Evolutionary conservation across 2,797 vertebrate species (phyloP).

Genomic region (Ambastaia sidthimunki): DNA sequence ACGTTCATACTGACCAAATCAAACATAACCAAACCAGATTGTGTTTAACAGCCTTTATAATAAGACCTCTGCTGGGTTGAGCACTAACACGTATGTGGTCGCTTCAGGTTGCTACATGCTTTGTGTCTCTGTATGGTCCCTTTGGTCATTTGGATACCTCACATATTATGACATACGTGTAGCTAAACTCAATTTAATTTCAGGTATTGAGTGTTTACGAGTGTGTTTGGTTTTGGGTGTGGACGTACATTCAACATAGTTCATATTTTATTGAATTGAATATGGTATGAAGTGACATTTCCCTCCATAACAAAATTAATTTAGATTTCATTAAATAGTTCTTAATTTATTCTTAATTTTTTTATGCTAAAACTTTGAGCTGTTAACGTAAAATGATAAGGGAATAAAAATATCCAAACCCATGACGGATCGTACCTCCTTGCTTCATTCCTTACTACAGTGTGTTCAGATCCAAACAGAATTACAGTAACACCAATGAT

Average conservation of each 20-base stretch:
- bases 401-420: no score
- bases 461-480: conserved; percentile 15
- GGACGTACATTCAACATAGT: background rate
- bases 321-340: background rate
- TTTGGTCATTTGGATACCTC: background rate
- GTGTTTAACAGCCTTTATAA: conserved; percentile 58
- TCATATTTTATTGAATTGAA: background rate
- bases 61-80: conserved; percentile 53
- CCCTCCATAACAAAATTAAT: background rate
- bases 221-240: background rate
- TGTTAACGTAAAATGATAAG: no score
- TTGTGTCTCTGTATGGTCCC: background rate
- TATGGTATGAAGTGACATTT: background rate
- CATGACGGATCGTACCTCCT: conserved; percentile 9
- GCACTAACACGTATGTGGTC: conserved; percentile 57
- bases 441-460: conserved; percentile 37
- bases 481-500: conserved; percentile 5
- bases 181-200: background rate
- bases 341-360: background rate
- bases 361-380: no score
- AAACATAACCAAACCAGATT: conserved; percentile 67
- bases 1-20: conserved; percentile 52
- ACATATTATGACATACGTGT: background rate
- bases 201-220: background rate
- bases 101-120: conserved; percentile 3